Conservation (phyloP, 2,113 vertebrate species). For the Hymenochirus boettgeri region DNA sequence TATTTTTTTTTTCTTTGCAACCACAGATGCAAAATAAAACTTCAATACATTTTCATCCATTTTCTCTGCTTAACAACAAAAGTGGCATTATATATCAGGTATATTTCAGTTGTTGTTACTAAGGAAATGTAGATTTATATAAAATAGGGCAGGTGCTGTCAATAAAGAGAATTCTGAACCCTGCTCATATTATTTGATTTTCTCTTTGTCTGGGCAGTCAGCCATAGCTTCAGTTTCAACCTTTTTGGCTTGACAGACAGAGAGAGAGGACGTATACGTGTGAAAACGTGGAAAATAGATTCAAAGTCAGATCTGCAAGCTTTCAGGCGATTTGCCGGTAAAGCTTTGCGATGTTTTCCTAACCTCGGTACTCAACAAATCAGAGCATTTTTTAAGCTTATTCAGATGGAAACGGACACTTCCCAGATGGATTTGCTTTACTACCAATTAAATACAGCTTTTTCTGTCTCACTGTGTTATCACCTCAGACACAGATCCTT, state of each 20-base stretch:
- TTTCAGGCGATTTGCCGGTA: slow-evolving; percentile 43
- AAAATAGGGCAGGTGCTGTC: slow-evolving; percentile 62
- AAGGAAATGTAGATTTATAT: slow-evolving; percentile 47
- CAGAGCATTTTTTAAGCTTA: slow-evolving; percentile 18
- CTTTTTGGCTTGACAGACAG: slow-evolving; percentile 48
- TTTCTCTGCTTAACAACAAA: not conserved
- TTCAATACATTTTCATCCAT: no score
- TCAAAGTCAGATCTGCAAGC: slow-evolving; percentile 44
- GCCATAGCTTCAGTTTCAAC: slow-evolving; percentile 53
- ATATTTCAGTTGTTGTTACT: slow-evolving; percentile 13
- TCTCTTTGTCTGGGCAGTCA: slow-evolving; percentile 55
- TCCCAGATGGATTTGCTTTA: slow-evolving; percentile 14
- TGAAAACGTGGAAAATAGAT: slow-evolving; percentile 45
- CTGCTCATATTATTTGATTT: slow-evolving; percentile 57
- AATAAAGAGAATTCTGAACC: slow-evolving; percentile 64
- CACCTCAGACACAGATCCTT: slow-evolving; percentile 2
- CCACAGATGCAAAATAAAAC: no score
- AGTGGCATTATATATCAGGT: not conserved
- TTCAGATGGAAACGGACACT: slow-evolving; percentile 19
- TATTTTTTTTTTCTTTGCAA: no score
- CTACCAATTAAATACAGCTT: slow-evolving; percentile 9
- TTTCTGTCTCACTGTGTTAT: slow-evolving; percentile 2
- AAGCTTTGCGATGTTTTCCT: slow-evolving; percentile 40
- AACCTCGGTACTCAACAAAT: slow-evolving; percentile 45
- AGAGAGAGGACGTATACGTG: slow-evolving; percentile 41